Evolutionary conservation across 1,140 invertebrate species (phyloP), one percentile per base, ranked within the genome.

Genomic region (Hycleus cichorii): DNA sequence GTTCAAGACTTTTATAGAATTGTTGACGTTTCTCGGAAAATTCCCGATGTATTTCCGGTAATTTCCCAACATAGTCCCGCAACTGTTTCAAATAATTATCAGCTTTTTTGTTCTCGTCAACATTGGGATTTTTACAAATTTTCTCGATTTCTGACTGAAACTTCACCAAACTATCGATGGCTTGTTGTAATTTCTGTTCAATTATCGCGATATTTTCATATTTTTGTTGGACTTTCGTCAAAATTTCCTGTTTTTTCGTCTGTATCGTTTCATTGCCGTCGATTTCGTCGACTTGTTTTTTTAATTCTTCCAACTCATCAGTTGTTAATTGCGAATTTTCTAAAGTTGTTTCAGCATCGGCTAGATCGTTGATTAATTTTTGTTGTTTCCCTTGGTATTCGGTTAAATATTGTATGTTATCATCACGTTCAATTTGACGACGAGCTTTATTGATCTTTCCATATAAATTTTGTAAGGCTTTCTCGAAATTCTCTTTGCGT

Each of bases 381-480:
- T 49, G 38, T 32, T 62, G 59, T 24, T 46, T 55, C 7, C 27
- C 3, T 39, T 66, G 56, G 5, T 46, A 26, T 26, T 64, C 60
- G 3, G 48, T 40, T 10, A 59, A 38, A 43, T 57, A 54, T 11
- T 47, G 45, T 1, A 55, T 40, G 18, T 59, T 47, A 11, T 49
- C 57, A 26, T 58, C 51, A 25, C n/a, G 26, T 10, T 8, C 57
- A 3, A 60, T 26, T n/a, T 59, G 55, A n/a, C 55, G 63, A 25
- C 63, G 32, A 18, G 53, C 27, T 55, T 39, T 60, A 5, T 25
- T 56, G n/a, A 64, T 53, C 57, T 63, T 62, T 25, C 56, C 57
- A 53, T 59, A 58, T 1, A 50, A 26, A 9, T 10, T 11, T 8
- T 32, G 32, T 25, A 64, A 27, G 38, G 49, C 50, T 10, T 55